Evolutionary conservation across 2,797 vertebrate species (phyloP).

Genomic region (Huso huso): DNA sequence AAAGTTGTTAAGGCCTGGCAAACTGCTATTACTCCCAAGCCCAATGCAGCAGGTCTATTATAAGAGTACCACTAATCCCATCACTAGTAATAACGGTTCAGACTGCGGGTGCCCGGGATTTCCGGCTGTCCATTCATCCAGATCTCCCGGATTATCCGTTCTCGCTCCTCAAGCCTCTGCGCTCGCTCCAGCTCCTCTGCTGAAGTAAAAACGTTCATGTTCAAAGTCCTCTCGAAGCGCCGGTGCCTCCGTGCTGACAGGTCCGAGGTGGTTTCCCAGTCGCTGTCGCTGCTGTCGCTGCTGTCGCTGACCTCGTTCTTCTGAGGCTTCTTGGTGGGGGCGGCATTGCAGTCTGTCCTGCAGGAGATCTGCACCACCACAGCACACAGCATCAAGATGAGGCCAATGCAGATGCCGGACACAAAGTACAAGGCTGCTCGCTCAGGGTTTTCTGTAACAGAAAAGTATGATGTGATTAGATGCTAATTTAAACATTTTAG

Average conservation of each 20-base stretch:
- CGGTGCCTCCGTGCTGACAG: slow-evolving; percentile 49
- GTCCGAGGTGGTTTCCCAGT: slow-evolving; percentile 59
- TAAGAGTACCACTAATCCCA: no score
- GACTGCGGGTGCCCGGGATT: slow-evolving; percentile 67
- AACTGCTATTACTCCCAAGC: slow-evolving; percentile 1
- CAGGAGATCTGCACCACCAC: slow-evolving; percentile 75
- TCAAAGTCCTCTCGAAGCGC: slow-evolving; percentile 66
- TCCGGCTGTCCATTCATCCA: slow-evolving; percentile 93
- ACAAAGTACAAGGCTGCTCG: slow-evolving; percentile 87
- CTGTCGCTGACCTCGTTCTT: slow-evolving; percentile 59
- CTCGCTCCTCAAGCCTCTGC: slow-evolving; percentile 76
- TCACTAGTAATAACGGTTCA: no score
- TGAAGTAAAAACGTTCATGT: slow-evolving; percentile 73
- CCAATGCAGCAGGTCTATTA: slow-evolving; percentile 20
- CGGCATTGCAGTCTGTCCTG: slow-evolving; percentile 52
- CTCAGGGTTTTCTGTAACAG: slow-evolving; percentile 74
- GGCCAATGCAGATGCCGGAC: slow-evolving; percentile 82
- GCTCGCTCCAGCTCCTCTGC: slow-evolving; percentile 81
- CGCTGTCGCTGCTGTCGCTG: slow-evolving; percentile 52
- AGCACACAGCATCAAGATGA: slow-evolving; percentile 78
- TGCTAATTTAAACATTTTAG: no score
- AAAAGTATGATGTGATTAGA: not conserved
- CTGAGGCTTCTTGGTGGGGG: slow-evolving; percentile 47
- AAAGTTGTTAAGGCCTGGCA: not conserved
- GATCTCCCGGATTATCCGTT: slow-evolving; percentile 81